Base-by-base conservation (phyloP, 2,113 vertebrate genomes). In the Maccullochella peelii region DNA sequence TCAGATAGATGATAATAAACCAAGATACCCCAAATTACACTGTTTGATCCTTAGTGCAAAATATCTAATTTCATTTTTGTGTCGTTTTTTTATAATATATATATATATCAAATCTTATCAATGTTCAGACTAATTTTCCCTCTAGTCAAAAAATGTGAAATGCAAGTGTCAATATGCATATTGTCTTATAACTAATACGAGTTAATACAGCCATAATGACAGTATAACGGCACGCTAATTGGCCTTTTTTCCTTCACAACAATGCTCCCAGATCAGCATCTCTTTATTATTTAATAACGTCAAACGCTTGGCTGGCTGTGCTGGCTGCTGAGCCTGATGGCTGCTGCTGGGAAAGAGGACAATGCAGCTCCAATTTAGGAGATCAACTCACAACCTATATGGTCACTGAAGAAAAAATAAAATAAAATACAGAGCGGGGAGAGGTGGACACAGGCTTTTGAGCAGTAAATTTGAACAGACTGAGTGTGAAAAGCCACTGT, bases 271-370 rank as follows among this genome's bases (percentile, higher is more conserved):
- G 96, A 97, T 97, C 97, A 96, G 96, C 96, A 96, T 97, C 96
- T 97, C 97, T 97, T 99, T 98, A 97, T 98, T 97, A 97, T 98
- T 98, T 97, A 98, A 98, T 97, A 98, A 97, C 94, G 96, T 97
- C 97, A 97, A 96, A 97, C 95, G 96, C 97, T 97, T 97, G 94
- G 94, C 96, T 96, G 96, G 92, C 95, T 95, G 96, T 95, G 96
- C 96, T 95, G 97, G 96, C 96, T 79, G 88, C 90, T 83, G 81
- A 80, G 87, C 71, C 76, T 36, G 87, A 70, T 83, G 89, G 80
- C 95, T 95, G 96, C 96, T 96, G 94, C 92, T 93, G 90, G 88
- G 94, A 94, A 33, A 11, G 75, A 71, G 95, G 65, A 80, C 77
- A 97, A 97, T 96, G 95, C 94, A 78, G 93, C 94, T 95, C 96